Evolutionary conservation across 2,888 invertebrate species (phyloP), one percentile per base, ranked within the genome.

Genomic region (Limnephilus marmoratus): DNA sequence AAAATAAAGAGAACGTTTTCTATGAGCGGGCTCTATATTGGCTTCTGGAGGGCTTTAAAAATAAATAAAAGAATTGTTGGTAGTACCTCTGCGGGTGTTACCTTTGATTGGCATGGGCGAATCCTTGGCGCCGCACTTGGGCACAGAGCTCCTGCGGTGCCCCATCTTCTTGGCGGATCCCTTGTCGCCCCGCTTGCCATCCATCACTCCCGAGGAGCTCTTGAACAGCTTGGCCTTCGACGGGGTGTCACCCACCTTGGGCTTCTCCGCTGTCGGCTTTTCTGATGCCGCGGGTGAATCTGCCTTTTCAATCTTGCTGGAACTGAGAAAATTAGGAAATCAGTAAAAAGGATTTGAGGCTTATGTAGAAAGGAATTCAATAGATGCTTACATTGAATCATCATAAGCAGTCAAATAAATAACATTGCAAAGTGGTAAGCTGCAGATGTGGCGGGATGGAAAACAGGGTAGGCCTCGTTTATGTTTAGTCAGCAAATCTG

Each of bases 211-310:
- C 0, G 92, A 92, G 29, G 93, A 90, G 37, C 93, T 93, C 85
- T 93, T 93, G 83, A 92, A 91, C 53, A 92, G 24, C 89, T 92
- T 94, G n/a, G 91, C 86, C 83, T 92, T 92, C 29, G 86, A 85
- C 12, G 93, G 90, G 29, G 93, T 94, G 68, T 95, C 95, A 88
- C 94, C 94, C 93, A 95, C 95, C 93, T 95, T 95, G 24, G 94
- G 94, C 94, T 95, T 95, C 92, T 94, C 88, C 92, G 93, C 82
- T 92, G 93, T 68, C 88, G 94, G 49, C 94, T 95, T 94, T 94
- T 53, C 87, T 18, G 53, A 24, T 18, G 81, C 37, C 11, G 9
- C 31, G 34, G 88, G 88, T 3, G 80, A 24, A 3, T 89, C 88
- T 4, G 24, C 81, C 37, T 92, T 93, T 29, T 93, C 93, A 31